A percentile compares a stretch with the other conserved stretches of the same genome.
These are phyloP conservation scores for Solenodon paradoxus DNA, from an alignment of 2,113 vertebrate genomes.

Conservation along the genomic window DNA sequence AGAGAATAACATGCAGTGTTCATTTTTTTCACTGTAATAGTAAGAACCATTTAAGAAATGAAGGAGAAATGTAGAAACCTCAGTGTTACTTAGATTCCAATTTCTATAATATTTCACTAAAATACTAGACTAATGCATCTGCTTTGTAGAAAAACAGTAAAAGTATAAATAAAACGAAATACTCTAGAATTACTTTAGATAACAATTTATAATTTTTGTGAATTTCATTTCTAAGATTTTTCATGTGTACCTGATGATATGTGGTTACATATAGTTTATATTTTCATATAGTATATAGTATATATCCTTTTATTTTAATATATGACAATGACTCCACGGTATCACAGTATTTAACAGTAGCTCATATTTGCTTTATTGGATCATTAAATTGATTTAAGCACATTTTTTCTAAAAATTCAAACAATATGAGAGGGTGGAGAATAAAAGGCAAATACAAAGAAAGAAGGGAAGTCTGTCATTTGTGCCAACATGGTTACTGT, in stretches of 20 bases:
- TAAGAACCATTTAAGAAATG: too few species aligned
- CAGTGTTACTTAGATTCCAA: background rate
- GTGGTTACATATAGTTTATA: background rate
- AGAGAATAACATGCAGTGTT: background rate
- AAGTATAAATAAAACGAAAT: background rate
- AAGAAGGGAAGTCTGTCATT: background rate
- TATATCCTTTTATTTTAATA: background rate
- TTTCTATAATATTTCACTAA: background rate
- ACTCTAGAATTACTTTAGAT: background rate
- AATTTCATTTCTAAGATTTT: background rate
- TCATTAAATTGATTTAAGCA: slow-evolving; percentile 1
- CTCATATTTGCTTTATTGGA: background rate
- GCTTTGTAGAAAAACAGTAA: background rate
- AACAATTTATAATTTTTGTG: background rate
- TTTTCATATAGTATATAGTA: background rate
- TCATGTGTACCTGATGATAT: background rate
- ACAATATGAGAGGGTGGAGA: background rate
- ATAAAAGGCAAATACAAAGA: background rate
- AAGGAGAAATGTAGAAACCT: background rate
- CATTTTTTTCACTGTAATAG: too few species aligned
- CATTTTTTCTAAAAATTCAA: background rate
- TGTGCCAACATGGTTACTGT: background rate
- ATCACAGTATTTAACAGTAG: background rate
- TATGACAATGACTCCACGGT: background rate
- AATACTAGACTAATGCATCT: background rate